Evolutionary conservation across 2,888 invertebrate genomes (phyloP).

Genomic region (Megastigmus dorsalis): DNA sequence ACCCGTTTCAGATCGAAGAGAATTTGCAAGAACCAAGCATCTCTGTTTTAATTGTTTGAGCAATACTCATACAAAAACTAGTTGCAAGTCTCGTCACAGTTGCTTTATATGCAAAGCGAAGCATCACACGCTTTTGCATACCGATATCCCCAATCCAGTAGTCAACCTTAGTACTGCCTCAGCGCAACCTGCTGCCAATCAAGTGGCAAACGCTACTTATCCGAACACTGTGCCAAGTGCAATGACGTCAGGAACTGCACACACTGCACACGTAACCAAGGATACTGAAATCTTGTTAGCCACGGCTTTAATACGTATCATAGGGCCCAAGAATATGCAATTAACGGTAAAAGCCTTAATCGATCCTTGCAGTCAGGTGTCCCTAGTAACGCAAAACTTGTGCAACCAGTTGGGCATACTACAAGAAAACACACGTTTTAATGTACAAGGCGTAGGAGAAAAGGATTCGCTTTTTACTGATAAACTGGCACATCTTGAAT

Average conservation of each 20-base stretch:
- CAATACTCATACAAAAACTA: background rate
- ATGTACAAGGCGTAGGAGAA: too few relatives aligned
- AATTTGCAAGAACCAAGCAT: background rate
- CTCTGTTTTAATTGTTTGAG: background rate
- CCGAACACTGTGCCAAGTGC: background rate
- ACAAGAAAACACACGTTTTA: too few relatives aligned
- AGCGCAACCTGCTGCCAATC: background rate
- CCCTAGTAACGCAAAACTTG: background rate
- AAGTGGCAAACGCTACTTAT: background rate
- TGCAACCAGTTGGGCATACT: background rate
- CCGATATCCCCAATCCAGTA: background rate
- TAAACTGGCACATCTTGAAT: too few relatives aligned
- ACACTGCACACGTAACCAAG: background rate
- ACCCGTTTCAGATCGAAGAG: background rate
- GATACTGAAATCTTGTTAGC: background rate
- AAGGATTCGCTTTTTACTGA: too few relatives aligned
- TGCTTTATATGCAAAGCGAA: background rate
- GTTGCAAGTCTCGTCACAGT: background rate
- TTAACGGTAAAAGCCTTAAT: background rate
- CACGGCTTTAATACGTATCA: background rate
- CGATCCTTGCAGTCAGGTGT: background rate
- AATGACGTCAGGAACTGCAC: background rate
- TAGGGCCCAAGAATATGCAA: background rate
- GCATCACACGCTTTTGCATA: background rate
- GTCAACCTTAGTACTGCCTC: too few relatives aligned